A percentile compares a stretch with the other conserved stretches of the same genome.
Conservation (phyloP, 2,113 vertebrate species). For the Hemiscyllium ocellatum region DNA sequence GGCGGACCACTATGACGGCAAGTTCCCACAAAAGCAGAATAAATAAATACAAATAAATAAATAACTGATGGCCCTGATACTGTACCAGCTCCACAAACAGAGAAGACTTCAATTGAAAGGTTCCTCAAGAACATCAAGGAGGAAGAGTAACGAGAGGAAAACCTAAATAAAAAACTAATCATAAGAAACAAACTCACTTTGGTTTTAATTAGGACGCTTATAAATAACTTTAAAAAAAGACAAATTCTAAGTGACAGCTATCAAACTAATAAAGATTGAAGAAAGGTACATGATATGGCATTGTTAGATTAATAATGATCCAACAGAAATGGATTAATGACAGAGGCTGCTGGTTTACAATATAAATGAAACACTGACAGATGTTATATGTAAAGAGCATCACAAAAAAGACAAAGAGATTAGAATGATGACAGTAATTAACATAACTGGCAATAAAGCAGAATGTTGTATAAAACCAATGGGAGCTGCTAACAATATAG, state of each 20-base stretch:
- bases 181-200: background rate
- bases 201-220: background rate
- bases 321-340: background rate
- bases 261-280: background rate
- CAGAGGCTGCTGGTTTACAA: background rate
- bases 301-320: background rate
- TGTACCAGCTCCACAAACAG: background rate
- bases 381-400: background rate
- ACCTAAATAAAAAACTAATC: background rate
- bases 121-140: background rate
- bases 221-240: background rate
- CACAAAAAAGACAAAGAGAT: background rate
- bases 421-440: background rate
- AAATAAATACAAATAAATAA: no score
- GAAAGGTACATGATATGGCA: background rate
- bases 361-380: background rate
- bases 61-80: background rate
- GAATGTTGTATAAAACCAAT: background rate
- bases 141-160: background rate
- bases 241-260: background rate
- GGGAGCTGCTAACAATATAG: background rate
- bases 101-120: background rate
- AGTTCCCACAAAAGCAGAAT: no score
- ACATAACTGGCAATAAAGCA: background rate
- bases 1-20: no score